Evolutionary conservation across 2,113 vertebrate species (phyloP).

Genomic region (Trachemys scripta): DNA sequence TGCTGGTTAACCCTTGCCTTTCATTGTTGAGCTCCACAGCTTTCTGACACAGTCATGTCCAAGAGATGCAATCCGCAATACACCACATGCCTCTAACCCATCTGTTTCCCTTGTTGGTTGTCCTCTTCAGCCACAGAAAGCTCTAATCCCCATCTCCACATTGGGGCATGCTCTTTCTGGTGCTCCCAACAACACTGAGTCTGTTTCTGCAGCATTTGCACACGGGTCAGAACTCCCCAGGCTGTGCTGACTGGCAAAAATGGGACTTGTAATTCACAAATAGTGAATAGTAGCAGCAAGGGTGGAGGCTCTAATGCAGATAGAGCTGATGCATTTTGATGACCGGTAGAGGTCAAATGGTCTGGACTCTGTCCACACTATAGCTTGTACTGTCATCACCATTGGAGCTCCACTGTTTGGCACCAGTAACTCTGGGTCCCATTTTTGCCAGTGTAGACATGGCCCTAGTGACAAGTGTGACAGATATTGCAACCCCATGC

Average conservation of each 20-base stretch:
- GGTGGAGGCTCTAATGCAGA: not conserved
- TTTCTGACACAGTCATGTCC: not conserved
- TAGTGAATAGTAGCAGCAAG: not conserved
- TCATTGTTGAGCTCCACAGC: not conserved
- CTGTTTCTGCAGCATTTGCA: not conserved
- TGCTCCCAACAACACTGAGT: not conserved
- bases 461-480: not conserved
- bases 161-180: not conserved
- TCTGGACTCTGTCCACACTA: accelerated
- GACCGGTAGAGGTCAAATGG: not conserved
- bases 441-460: not conserved
- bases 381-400: not conserved
- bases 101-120: not conserved
- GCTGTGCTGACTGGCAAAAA: not conserved
- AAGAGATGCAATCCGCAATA: not conserved
- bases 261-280: not conserved
- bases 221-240: not conserved
- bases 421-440: not conserved
- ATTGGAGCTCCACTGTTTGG: not conserved
- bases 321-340: not conserved
- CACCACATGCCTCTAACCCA: not conserved
- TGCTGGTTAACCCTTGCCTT: not conserved
- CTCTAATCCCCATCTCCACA: not conserved
- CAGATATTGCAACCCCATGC: not conserved
- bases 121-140: not conserved